Evolutionary conservation across 2,797 vertebrate genomes (phyloP).

Genomic region (Tinamus major): DNA sequence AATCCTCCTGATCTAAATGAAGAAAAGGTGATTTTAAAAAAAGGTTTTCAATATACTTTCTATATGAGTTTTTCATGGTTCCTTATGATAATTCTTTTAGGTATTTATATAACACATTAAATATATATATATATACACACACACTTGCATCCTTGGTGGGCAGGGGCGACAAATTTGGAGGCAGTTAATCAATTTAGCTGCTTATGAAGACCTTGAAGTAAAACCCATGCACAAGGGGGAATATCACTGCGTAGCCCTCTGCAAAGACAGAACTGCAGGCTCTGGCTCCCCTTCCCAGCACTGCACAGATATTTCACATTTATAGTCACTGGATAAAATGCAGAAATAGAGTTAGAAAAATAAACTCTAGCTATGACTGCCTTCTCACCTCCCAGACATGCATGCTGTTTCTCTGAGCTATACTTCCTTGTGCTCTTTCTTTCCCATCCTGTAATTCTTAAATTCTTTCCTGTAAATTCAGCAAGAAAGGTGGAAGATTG

Average conservation of each 20-base stretch:
- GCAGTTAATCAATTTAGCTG: not conserved
- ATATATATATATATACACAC: too few species aligned
- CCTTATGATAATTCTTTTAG: not conserved
- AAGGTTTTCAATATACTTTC: not conserved
- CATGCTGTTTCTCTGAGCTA: not conserved
- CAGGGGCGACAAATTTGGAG: not conserved
- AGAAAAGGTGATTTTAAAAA: not conserved
- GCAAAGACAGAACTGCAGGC: not conserved
- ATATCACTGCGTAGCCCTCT: not conserved
- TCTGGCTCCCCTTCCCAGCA: not conserved
- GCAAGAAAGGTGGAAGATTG: not conserved
- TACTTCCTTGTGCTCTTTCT: not conserved
- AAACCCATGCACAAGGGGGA: not conserved
- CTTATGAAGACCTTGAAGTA: not conserved
- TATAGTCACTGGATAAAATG: not conserved
- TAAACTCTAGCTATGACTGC: not conserved
- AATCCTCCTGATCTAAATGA: conserved; percentile 64
- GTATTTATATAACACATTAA: not conserved
- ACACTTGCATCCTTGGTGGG: not conserved
- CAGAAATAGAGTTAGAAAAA: not conserved
- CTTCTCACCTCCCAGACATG: not conserved
- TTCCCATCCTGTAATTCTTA: not conserved
- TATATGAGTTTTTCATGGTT: not conserved
- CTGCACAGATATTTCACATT: not conserved
- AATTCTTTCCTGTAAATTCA: not conserved